These are phyloP conservation scores for Trididemnum nubilum DNA, from an alignment of 23 tunicate genomes.

Conservation along the genomic window DNA sequence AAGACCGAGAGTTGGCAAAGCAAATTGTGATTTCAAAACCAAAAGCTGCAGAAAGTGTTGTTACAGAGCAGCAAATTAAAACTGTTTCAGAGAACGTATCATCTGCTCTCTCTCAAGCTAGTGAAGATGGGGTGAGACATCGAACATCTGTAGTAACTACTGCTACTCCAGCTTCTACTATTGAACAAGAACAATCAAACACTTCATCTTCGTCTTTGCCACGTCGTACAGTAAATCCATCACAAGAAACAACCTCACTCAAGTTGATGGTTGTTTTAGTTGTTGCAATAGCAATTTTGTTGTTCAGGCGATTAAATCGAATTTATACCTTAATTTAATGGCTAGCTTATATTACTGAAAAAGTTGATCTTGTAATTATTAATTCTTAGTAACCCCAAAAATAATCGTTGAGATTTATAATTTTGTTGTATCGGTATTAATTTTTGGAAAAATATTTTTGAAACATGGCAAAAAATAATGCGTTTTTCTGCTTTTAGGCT, in stretches of 20 bases:
- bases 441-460: no score
- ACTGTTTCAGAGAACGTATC: not conserved
- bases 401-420: no score
- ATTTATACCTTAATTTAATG: constrained; percentile 34
- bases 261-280: constrained; percentile 64
- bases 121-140: not conserved
- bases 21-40: constrained; percentile 80
- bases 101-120: not conserved
- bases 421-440: no score
- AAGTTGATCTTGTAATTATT: no score
- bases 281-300: constrained; percentile 64
- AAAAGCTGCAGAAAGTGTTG: not conserved
- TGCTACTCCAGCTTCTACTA: no score
- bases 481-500: no score
- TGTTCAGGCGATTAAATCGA: constrained; percentile 64
- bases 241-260: constrained; percentile 51
- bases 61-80: not conserved
- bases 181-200: not conserved
- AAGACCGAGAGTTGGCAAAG: constrained; percentile 71
- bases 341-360: no score
- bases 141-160: not conserved
- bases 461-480: no score
- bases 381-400: no score
- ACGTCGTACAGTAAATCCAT: not conserved
- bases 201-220: not conserved